These are phyloP conservation scores for Albula goreensis DNA, from an alignment of 2,113 vertebrate genomes.

Conservation along the genomic window DNA sequence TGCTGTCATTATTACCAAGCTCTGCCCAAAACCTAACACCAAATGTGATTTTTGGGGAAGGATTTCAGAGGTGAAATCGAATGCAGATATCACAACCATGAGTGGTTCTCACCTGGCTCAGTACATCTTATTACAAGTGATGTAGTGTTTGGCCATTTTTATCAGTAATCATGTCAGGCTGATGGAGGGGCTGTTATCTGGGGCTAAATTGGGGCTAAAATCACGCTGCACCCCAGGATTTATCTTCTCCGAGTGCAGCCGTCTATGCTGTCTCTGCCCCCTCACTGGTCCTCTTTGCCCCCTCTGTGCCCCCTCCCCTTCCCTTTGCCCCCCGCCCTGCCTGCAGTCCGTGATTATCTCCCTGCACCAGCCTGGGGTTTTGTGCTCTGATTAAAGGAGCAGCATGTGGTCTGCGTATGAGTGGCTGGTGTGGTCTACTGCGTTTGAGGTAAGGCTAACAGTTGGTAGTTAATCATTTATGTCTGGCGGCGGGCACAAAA, in stretches of 20 bases:
- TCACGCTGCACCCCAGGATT: background rate
- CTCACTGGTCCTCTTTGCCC: background rate
- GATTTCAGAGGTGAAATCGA: background rate
- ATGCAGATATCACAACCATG: background rate
- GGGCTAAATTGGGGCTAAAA: background rate
- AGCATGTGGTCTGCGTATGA: background rate
- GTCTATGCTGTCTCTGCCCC: background rate
- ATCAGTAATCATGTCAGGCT: background rate
- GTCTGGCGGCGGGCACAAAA: background rate
- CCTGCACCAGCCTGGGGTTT: background rate
- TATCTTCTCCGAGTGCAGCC: background rate
- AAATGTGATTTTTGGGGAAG: background rate
- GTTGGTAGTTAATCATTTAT: background rate
- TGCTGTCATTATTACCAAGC: no score
- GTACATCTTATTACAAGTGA: background rate
- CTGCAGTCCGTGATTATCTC: background rate
- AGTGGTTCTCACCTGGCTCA: background rate
- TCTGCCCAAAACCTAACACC: background rate
- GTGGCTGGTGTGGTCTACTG: background rate
- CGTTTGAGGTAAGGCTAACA: background rate
- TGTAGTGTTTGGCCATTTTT: background rate
- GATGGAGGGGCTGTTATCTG: background rate
- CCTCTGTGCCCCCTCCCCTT: background rate
- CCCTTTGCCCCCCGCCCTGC: background rate
- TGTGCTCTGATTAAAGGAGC: background rate